Percentiles rank a stretch among this genome's conserved stretches.
phyloP scores from a whole-genome alignment of 2,888 invertebrate species.

The Protodeltote pygarga region DNA sequence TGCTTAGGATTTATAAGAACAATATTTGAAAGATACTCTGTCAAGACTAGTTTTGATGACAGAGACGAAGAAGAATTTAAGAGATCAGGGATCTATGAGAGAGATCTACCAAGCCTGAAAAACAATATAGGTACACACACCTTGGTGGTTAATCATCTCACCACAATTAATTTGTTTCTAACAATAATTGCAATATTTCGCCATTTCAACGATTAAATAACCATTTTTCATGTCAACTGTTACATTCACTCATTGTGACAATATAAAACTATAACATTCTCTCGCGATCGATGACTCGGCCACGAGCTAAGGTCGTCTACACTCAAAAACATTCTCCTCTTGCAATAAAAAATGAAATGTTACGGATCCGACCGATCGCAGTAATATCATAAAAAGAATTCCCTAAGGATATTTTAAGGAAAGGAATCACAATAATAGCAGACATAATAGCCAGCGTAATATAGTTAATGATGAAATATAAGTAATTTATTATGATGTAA shows the following conservation, averaged over 20 bases:
- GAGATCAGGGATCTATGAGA: too few species aligned
- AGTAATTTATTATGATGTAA: too few species aligned
- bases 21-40: too few species aligned
- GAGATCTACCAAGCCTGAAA: too few species aligned
- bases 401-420: conserved; percentile 19
- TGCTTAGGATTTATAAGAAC: too few species aligned
- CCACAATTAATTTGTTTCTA: too few species aligned
- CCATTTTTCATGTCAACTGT: neutral
- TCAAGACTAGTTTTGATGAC: too few species aligned
- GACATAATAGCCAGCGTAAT: conserved; percentile 1
- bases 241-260: conserved; percentile 5
- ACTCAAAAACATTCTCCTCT: conserved; percentile 15
- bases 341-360: conserved; percentile 27
- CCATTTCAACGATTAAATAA: neutral
- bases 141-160: too few species aligned
- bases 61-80: too few species aligned
- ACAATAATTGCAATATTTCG: too few species aligned
- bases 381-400: conserved; percentile 13
- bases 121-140: too few species aligned
- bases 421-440: neutral
- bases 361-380: conserved; percentile 8
- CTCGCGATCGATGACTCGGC: conserved; percentile 3
- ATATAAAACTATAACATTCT: conserved; percentile 17
- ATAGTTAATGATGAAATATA: neutral
- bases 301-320: conserved; percentile 17